Evolutionary conservation across 2,797 vertebrate genomes (phyloP), one percentile per base, ranked within the genome.

Genomic region (Peromyscus aztecus): DNA sequence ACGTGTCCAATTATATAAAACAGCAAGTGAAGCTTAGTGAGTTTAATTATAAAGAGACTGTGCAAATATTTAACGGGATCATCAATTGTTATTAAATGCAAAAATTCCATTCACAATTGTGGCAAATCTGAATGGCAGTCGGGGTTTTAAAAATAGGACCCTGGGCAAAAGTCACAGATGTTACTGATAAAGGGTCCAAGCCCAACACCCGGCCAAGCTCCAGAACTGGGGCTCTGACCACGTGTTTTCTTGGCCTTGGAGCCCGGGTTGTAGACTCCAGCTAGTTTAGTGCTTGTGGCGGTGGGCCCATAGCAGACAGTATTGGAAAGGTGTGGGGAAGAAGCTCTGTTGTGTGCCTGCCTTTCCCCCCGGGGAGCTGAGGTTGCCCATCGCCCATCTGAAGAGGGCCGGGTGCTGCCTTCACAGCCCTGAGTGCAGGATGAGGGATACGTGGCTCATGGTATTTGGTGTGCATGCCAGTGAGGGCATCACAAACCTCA

Each of bases 11-110:
- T 84, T 96, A 90, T 96, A 98, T 93, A 96, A 91, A 97, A 96
- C 67, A 92, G 75, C 93, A 95, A 92, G 94, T 90, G 92, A 94
- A 95, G 61, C 84, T 95, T 75, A 76, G 89, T 94, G 96, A 81
- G n/a, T 81, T 95, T 91, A 61, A 90, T 96, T 97, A 96, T 78
- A 97, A 97, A 97, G 95, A 97, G 83, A 92, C 43, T 97, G 89
- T 96, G 96, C 69, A 94, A 97, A 97, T 92, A 92, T 83, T 97
- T 97, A 94, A 96, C 89, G 91, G 95, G 97, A 88, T 96, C 94
- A 94, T 85, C 63, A 93, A 94, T 85, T 83, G 93, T 88, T 95
- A 94, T 88, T 89, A 97, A 93, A 95, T 94, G 81, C 87, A 95
- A 96, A 98, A 96, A 82, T 88, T 94, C 81, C 89, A 91, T 94